Percentiles rank a stretch among this genome's conserved stretches.
These are phyloP conservation scores for Phoxinus dragarum DNA, from an alignment of 2,797 vertebrate genomes.

Conservation along the genomic window DNA sequence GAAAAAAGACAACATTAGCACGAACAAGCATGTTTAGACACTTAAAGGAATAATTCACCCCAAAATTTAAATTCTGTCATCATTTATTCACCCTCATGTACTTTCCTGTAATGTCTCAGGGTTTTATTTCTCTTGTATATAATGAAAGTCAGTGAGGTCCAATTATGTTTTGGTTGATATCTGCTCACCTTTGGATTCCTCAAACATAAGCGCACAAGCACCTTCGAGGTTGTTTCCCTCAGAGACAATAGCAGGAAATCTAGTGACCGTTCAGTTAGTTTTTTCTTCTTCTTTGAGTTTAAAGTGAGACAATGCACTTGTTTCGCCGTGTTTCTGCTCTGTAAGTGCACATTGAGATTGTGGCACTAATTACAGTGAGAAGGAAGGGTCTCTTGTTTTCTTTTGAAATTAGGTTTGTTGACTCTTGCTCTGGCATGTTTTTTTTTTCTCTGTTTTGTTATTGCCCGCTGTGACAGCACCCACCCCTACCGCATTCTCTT, in stretches of 20 bases:
- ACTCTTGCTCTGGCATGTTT: constrained; percentile 51
- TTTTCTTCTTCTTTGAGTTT: constrained; percentile 19
- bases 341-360: constrained; percentile 13
- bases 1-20: not conserved
- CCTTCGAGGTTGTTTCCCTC: constrained; percentile 28
- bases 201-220: constrained; percentile 12
- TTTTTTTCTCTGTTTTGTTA: constrained; percentile 52
- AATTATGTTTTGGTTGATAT: not conserved
- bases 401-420: constrained; percentile 59
- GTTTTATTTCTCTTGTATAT: not conserved
- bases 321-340: constrained; percentile 25
- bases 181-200: not conserved
- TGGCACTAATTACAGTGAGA: constrained; percentile 45
- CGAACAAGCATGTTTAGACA: not conserved
- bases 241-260: constrained; percentile 60
- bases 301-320: constrained; percentile 43
- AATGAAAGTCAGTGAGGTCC: not conserved
- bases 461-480: constrained; percentile 40
- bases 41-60: not conserved
- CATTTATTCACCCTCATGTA: not conserved
- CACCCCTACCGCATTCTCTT: constrained; percentile 21
- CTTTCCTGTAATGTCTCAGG: too few species aligned
- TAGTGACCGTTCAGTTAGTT: constrained; percentile 16
- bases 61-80: not conserved
- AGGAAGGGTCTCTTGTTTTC: constrained; percentile 51